Conservation (phyloP, 2,888 invertebrate genomes). For the Heliconius ismenius region DNA sequence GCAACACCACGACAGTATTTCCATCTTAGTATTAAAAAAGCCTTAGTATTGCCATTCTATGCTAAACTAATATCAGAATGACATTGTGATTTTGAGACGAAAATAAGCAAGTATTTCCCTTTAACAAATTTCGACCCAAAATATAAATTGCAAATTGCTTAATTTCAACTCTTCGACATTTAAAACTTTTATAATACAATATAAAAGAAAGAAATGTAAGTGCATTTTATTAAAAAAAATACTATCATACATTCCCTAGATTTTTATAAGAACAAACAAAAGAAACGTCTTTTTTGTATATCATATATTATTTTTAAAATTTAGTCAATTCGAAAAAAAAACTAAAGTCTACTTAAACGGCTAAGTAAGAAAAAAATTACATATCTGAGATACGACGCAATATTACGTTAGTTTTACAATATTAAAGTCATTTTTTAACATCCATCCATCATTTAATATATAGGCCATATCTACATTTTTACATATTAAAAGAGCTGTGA, state of each 20-base stretch:
- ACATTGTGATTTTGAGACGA: constrained; percentile 43
- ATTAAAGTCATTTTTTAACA: not conserved
- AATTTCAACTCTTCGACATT: constrained; percentile 32
- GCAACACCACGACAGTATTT: constrained; percentile 36
- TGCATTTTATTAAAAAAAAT: not conserved
- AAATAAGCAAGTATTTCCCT: constrained; percentile 43
- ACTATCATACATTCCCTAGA: constrained; percentile 5
- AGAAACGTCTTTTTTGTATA: constrained; percentile 6
- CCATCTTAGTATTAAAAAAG: constrained; percentile 49
- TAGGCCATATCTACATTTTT: constrained; percentile 42
- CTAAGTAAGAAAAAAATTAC: constrained; percentile 23
- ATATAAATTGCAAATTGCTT: constrained; percentile 37
- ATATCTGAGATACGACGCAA: constrained; percentile 1
- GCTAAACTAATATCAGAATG: constrained; percentile 61
- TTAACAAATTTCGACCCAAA: constrained; percentile 25
- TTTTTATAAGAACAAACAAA: not conserved
- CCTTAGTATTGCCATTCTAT: constrained; percentile 53
- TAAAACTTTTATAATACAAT: constrained; percentile 38
- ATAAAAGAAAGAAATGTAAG: constrained; percentile 13
- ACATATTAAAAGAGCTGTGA: constrained; percentile 28
- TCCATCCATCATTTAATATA: constrained; percentile 11
- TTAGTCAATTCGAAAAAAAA: constrained; percentile 19
- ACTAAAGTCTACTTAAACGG: constrained; percentile 10
- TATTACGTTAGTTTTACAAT: not conserved
- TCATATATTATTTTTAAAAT: constrained; percentile 11